Evolutionary conservation across 2,113 vertebrate genomes (phyloP).

Genomic region (Pipra filicauda): DNA sequence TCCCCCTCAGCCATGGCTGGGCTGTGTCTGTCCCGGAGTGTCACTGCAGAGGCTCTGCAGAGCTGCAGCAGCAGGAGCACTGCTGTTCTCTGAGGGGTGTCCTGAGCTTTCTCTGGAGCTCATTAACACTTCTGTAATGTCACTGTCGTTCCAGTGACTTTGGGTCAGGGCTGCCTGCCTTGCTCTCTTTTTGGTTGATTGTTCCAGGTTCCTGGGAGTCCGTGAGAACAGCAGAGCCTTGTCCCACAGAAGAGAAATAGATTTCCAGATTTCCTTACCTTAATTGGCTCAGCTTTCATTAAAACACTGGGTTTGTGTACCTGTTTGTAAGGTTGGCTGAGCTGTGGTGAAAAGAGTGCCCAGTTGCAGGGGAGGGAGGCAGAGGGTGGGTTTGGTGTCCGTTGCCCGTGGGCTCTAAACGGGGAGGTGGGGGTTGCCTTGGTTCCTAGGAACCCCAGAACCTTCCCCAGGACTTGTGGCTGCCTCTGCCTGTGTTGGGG

Average conservation of each 20-base stretch:
- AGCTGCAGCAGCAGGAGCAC: background rate
- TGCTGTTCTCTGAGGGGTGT: fast-evolving
- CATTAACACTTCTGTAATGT: background rate
- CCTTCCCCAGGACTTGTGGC: background rate
- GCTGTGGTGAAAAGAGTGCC: background rate
- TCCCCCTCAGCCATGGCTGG: fast-evolving
- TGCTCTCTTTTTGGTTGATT: background rate
- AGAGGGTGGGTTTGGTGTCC: background rate
- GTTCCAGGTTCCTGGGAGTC: background rate
- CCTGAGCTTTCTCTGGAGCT: background rate
- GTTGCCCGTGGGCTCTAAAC: background rate
- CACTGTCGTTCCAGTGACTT: background rate
- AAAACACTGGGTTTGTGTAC: background rate
- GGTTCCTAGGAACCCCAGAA: background rate
- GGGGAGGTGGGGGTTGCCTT: background rate
- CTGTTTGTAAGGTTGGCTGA: background rate
- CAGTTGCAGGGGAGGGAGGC: background rate
- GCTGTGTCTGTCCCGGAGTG: fast-evolving
- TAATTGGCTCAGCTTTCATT: background rate
- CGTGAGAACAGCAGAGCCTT: background rate
- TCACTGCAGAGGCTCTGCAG: background rate
- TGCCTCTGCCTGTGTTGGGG: background rate
- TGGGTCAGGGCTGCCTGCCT: background rate
- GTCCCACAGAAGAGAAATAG: no score
- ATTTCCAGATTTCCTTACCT: background rate